Conservation (phyloP, 2,113 vertebrate species). For the Peromyscus maniculatus region DNA sequence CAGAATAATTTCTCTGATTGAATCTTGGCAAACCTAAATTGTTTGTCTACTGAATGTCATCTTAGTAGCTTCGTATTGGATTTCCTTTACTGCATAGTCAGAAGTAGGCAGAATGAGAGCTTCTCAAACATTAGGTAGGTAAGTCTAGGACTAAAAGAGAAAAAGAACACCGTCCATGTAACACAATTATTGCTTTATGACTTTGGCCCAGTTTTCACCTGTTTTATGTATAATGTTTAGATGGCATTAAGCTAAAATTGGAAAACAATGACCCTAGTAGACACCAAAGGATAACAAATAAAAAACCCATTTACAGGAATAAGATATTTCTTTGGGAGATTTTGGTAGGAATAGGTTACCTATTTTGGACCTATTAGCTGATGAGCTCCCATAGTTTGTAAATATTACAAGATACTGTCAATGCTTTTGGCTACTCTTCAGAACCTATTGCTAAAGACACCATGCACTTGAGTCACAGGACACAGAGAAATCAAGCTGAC, state of each 20-base stretch:
- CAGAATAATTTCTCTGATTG: neutral
- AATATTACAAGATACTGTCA: neutral
- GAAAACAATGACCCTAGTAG: neutral
- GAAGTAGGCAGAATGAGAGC: neutral
- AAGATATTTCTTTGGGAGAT: neutral
- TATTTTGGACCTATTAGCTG: neutral
- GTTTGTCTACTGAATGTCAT: neutral
- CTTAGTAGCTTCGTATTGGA: neutral
- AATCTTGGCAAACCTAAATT: neutral
- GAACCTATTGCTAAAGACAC: neutral
- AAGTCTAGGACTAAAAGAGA: neutral
- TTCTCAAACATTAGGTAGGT: neutral
- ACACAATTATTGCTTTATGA: neutral
- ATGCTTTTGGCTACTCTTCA: neutral
- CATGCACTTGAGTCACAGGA: neutral
- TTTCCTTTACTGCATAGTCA: neutral
- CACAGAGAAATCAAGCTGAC: neutral
- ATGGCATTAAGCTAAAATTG: neutral
- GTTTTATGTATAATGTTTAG: neutral
- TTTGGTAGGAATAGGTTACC: neutral
- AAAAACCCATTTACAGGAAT: neutral
- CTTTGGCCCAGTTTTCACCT: neutral
- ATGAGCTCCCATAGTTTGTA: neutral
- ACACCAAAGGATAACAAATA: neutral
- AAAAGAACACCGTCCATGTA: neutral